These are phyloP conservation scores for Meloidogyne floridensis DNA, from an alignment of 1,140 invertebrate species.

Conservation along the genomic window DNA sequence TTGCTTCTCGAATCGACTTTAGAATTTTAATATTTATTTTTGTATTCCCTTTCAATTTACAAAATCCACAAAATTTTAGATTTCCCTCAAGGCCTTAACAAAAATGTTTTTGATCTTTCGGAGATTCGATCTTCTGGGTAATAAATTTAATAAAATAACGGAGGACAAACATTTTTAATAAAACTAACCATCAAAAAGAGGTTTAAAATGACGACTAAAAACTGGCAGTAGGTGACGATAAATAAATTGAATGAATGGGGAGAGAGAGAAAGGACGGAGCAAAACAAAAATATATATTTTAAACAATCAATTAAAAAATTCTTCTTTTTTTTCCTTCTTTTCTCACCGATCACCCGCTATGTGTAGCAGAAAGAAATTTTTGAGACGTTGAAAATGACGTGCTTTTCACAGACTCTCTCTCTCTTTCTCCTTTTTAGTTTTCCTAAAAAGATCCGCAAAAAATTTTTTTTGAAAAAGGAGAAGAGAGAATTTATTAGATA, in stretches of 20 bases:
- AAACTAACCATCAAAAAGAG: too few relatives aligned
- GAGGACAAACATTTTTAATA: neutral
- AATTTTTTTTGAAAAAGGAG: too few relatives aligned
- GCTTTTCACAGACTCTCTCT: neutral
- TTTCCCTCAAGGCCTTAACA: too few relatives aligned
- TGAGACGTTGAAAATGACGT: conserved; percentile 8
- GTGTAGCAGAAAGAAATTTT: neutral
- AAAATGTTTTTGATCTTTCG: too few relatives aligned
- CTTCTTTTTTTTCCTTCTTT: too few relatives aligned
- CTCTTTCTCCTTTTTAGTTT: neutral
- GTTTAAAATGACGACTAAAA: neutral
- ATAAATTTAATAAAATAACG: too few relatives aligned
- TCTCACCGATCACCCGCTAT: neutral
- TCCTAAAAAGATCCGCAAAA: neutral
- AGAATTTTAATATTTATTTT: too few relatives aligned
- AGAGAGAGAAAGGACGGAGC: neutral
- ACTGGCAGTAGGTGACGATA: conserved; percentile 4
- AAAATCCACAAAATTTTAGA: too few relatives aligned
- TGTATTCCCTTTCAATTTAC: too few relatives aligned
- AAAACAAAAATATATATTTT: neutral
- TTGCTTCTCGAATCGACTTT: too few relatives aligned
- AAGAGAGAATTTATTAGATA: too few relatives aligned
- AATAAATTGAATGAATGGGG: neutral
- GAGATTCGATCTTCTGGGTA: too few relatives aligned
- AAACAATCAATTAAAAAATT: neutral